Percentiles rank a stretch among this genome's conserved stretches.
These are phyloP conservation scores for Parazoanthus atlanticus DNA, from an alignment of 92 coral and sea anemone genomes.

Conservation along the genomic window DNA sequence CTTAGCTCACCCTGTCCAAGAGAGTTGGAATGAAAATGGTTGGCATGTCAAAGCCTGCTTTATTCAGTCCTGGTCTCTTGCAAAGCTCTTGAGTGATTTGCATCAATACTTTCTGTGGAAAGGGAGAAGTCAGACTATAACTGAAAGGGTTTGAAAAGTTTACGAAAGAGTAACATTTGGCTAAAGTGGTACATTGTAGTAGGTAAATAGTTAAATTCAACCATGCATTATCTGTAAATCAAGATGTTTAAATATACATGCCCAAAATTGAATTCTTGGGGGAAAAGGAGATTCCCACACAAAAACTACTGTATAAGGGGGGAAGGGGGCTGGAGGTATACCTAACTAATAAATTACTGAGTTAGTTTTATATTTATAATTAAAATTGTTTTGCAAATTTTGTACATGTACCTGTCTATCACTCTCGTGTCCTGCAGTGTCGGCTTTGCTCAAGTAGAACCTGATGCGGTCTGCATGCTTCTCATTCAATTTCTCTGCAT, in stretches of 20 bases:
- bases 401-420: constrained; percentile 99
- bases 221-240: no score
- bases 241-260: no score
- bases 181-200: no score
- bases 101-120: constrained; percentile 89
- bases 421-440: constrained; percentile 98
- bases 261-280: no score
- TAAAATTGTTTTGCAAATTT: no score
- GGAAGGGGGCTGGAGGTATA: no score
- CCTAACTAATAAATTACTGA: no score
- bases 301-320: no score
- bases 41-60: constrained; percentile 99
- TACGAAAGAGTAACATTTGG: no score
- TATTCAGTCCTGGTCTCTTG: constrained; percentile 97
- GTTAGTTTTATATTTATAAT: no score
- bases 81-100: constrained; percentile 98
- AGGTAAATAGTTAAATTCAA: no score
- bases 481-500: constrained; percentile 84
- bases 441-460: constrained; percentile 96
- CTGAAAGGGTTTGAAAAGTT: neutral
- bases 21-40: constrained; percentile 92
- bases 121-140: neutral
- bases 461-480: constrained; percentile 85
- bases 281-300: no score
- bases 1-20: constrained; percentile 75